phyloP scores from a whole-genome alignment of 2,888 invertebrate species.

The Tipula confusa region DNA sequence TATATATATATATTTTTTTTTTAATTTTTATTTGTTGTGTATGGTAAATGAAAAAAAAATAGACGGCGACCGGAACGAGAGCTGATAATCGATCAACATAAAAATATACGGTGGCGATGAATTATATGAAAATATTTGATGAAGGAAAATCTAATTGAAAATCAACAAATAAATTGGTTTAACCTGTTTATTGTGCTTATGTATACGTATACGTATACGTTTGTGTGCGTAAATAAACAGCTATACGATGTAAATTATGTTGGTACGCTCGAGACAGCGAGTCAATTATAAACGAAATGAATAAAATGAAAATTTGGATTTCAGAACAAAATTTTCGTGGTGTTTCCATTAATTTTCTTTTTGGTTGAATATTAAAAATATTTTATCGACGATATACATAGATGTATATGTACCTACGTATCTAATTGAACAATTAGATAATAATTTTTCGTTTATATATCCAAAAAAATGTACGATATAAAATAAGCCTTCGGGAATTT shows the following conservation, averaged over 20 bases:
- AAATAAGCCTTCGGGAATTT: background rate
- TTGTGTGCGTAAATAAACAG: background rate
- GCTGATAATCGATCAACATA: background rate
- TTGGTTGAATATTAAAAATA: no score
- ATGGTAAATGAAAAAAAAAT: background rate
- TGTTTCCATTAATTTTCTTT: no score
- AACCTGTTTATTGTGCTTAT: background rate
- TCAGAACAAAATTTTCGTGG: background rate
- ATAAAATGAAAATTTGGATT: background rate
- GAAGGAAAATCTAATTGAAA: slow-evolving; percentile 20
- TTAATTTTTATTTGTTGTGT: background rate
- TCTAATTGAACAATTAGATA: background rate
- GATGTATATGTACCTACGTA: no score
- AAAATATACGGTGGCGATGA: background rate
- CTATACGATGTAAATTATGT: background rate
- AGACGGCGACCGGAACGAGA: background rate
- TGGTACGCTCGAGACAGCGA: background rate
- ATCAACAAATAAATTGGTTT: slow-evolving; percentile 14
- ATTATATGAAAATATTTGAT: slow-evolving; percentile 12
- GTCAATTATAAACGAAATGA: background rate
- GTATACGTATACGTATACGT: background rate
- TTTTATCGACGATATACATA: background rate
- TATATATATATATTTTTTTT: no score
- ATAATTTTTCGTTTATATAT: background rate
- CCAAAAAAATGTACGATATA: no score